phyloP scores from a whole-genome alignment of 2,797 vertebrate species.

The Neoniphon sammara region DNA sequence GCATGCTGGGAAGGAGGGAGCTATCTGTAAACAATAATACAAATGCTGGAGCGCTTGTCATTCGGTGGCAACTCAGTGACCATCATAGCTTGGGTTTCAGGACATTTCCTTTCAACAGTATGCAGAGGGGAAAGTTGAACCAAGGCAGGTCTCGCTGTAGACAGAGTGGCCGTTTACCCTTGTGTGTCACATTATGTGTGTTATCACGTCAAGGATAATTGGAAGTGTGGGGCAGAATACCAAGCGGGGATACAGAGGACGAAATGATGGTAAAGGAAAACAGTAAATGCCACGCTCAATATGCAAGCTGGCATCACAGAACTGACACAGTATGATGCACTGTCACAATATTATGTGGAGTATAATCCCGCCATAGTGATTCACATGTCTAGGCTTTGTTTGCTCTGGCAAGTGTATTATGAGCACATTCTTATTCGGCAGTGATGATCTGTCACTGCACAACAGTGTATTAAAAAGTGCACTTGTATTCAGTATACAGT shows the following conservation, averaged over 20 bases:
- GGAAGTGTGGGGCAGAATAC: slow-evolving; percentile 81
- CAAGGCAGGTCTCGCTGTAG: slow-evolving; percentile 59
- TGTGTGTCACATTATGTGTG: slow-evolving; percentile 83
- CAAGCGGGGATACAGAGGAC: slow-evolving; percentile 70
- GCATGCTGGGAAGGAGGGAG: no score
- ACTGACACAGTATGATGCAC: slow-evolving; percentile 26
- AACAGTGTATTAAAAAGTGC: no score
- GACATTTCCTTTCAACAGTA: slow-evolving; percentile 15
- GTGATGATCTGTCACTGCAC: no score
- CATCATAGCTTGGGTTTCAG: slow-evolving; percentile 3
- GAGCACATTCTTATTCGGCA: background rate
- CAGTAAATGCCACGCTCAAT: slow-evolving; percentile 43
- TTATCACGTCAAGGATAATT: slow-evolving; percentile 84
- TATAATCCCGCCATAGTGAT: background rate
- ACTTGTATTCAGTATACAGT: no score
- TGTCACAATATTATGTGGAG: background rate
- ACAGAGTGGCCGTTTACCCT: slow-evolving; percentile 75
- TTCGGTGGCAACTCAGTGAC: slow-evolving; percentile 12
- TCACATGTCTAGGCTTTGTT: background rate
- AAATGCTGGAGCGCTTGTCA: slow-evolving; percentile 15
- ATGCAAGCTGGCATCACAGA: slow-evolving; percentile 38
- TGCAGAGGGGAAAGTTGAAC: slow-evolving; percentile 36
- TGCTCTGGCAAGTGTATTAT: slow-evolving; percentile 1
- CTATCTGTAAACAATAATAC: slow-evolving; percentile 13
- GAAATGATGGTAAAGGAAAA: slow-evolving; percentile 62